Percentiles rank a stretch among this genome's conserved stretches.
Evolutionary conservation across 2,113 vertebrate species (phyloP).

Genomic region (Spizaetus ornatus): DNA sequence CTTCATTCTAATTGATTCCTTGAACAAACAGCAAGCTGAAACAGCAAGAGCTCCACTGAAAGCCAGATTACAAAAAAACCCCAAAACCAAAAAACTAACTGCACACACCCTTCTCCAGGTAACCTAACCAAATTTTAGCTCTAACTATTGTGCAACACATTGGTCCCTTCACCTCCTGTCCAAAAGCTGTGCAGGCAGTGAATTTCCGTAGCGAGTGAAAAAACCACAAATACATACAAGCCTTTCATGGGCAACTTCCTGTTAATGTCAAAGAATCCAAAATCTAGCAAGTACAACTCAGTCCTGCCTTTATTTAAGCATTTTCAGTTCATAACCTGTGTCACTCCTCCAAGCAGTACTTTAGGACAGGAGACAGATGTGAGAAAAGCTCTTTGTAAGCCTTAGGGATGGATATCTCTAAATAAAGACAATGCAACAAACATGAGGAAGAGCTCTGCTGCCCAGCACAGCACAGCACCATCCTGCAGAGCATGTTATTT

Average conservation of each 20-base stretch:
- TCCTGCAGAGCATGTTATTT: background rate
- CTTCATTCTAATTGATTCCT: background rate
- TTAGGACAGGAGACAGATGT: background rate
- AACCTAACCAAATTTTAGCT: background rate
- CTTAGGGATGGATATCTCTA: background rate
- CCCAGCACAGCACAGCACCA: rapidly evolving
- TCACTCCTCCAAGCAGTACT: background rate
- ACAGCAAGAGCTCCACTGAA: background rate
- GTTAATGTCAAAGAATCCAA: background rate
- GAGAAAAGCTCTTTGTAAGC: background rate
- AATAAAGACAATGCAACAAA: background rate
- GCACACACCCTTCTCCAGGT: background rate
- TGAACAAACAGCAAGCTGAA: background rate
- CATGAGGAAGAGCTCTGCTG: too few relatives aligned
- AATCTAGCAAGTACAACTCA: background rate
- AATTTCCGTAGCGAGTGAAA: background rate
- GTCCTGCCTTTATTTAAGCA: background rate
- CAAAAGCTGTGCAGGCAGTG: background rate
- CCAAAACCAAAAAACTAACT: background rate
- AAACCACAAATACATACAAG: background rate
- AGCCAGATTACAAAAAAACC: background rate
- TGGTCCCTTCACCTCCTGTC: background rate
- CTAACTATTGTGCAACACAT: background rate
- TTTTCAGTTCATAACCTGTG: background rate
- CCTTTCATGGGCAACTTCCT: background rate